Percentiles rank a stretch among this genome's conserved stretches.
Conservation (phyloP, 2,888 invertebrate species). For the Hoplodrina ambigua region DNA sequence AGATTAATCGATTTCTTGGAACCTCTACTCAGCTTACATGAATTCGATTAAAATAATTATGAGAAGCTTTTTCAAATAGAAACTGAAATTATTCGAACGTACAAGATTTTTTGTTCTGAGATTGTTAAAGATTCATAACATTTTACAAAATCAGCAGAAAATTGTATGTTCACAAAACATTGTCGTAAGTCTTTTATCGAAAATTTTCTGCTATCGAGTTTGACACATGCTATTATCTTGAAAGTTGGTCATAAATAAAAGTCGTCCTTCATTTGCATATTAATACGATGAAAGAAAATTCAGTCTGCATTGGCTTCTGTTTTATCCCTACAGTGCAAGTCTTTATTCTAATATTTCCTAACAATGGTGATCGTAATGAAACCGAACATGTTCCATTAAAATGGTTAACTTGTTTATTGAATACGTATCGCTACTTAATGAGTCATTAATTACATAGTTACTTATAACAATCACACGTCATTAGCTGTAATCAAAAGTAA, state of each 20-base stretch:
- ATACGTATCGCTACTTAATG: not conserved
- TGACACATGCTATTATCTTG: conserved; percentile 54
- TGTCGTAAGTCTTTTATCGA: conserved; percentile 15
- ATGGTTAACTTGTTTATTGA: not conserved
- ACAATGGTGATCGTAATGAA: conserved; percentile 23
- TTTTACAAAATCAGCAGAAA: conserved; percentile 15
- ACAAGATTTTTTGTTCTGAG: not conserved
- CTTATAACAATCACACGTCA: conserved; percentile 16
- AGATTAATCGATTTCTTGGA: conserved; percentile 17
- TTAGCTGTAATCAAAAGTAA: conserved; percentile 23
- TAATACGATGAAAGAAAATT: conserved; percentile 57
- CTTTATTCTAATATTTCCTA: conserved; percentile 37
- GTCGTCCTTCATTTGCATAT: conserved; percentile 59
- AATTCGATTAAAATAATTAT: not conserved
- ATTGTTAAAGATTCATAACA: conserved; percentile 31
- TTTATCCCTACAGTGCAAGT: conserved; percentile 22
- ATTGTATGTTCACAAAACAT: conserved; percentile 52
- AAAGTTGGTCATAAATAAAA: conserved; percentile 57
- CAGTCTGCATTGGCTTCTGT: conserved; percentile 39
- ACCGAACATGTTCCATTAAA: not conserved
- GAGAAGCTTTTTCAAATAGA: not conserved
- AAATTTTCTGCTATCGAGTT: conserved; percentile 33
- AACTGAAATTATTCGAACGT: conserved; percentile 1
- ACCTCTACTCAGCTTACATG: not conserved
- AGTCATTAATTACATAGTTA: conserved; percentile 24